A percentile compares a stretch with the other conserved stretches of the same genome.
phyloP scores from a whole-genome alignment of 1,140 invertebrate species.

The Brachionus koreanus region DNA sequence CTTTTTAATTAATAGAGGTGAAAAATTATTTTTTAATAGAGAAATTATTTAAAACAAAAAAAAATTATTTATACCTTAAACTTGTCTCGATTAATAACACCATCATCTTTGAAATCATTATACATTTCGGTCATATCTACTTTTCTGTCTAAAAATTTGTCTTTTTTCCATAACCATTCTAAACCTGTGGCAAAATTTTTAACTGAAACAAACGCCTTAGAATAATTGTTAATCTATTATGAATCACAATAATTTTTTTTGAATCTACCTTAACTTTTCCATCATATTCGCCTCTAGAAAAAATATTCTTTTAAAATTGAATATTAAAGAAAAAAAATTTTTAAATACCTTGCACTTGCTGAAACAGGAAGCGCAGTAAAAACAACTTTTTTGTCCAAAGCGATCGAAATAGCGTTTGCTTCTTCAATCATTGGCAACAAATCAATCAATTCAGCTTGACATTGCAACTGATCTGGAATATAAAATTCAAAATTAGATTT shows the following conservation, averaged over 20 bases:
- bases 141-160: slow-evolving; percentile 64
- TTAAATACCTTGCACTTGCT: slow-evolving; percentile 57
- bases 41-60: neutral
- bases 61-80: neutral
- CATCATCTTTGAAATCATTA: slow-evolving; percentile 57
- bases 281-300: slow-evolving; percentile 27
- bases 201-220: slow-evolving; percentile 15
- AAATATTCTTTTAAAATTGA: neutral
- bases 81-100: slow-evolving; percentile 20
- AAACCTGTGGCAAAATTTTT: slow-evolving; percentile 61
- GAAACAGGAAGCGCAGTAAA: slow-evolving; percentile 66
- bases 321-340: neutral
- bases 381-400: slow-evolving; percentile 62
- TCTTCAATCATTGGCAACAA: slow-evolving; percentile 64
- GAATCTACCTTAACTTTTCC: neutral
- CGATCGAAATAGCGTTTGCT: slow-evolving; percentile 65
- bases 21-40: neutral
- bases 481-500: neutral
- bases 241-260: too few species aligned
- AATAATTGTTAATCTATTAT: too few species aligned
- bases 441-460: slow-evolving; percentile 64
- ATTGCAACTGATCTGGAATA: slow-evolving; percentile 57
- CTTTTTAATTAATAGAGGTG: neutral
- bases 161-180: slow-evolving; percentile 64
- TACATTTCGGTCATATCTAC: slow-evolving; percentile 67